Evolutionary conservation across 64 coral and sea anemone species (phyloP).

Genomic region (Platygyra sinensis): DNA sequence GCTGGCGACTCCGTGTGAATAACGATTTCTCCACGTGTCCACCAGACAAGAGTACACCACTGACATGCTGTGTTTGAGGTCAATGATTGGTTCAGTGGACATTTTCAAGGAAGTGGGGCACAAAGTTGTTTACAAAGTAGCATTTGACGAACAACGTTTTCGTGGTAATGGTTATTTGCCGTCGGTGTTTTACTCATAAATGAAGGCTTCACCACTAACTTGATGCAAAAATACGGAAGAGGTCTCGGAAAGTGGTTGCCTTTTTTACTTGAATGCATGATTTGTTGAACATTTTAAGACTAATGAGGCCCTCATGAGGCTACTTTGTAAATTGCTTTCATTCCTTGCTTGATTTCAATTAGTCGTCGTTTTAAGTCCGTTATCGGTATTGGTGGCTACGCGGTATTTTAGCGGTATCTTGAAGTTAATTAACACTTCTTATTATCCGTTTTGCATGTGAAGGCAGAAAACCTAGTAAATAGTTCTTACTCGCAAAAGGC

Average conservation of each 20-base stretch:
- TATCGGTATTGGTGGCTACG: not conserved
- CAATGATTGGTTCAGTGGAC: constrained; percentile 9
- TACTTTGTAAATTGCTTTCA: constrained; percentile 31
- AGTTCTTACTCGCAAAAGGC: not conserved
- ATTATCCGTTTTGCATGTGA: not conserved
- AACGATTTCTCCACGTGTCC: not conserved
- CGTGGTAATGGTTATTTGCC: not conserved
- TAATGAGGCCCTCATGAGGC: not conserved
- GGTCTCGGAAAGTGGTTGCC: not conserved
- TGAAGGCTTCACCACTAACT: not conserved
- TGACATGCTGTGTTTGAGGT: not conserved
- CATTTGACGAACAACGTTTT: not conserved
- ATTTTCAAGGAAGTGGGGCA: not conserved
- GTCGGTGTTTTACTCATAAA: not conserved
- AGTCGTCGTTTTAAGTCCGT: not conserved
- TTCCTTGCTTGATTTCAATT: constrained; percentile 5
- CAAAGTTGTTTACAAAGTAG: constrained; percentile 26
- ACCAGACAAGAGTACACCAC: constrained; percentile 29
- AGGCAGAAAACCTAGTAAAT: not conserved
- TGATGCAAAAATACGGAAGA: constrained; percentile 20
- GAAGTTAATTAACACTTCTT: not conserved
- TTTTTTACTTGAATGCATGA: not conserved
- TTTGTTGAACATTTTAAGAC: not conserved
- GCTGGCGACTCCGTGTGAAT: constrained; percentile 20
- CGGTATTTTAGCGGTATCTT: not conserved